A percentile compares a stretch with the other conserved stretches of the same genome.
Conservation (phyloP, 2,888 invertebrate genomes). For the Zhuqinia jingwanae region DNA sequence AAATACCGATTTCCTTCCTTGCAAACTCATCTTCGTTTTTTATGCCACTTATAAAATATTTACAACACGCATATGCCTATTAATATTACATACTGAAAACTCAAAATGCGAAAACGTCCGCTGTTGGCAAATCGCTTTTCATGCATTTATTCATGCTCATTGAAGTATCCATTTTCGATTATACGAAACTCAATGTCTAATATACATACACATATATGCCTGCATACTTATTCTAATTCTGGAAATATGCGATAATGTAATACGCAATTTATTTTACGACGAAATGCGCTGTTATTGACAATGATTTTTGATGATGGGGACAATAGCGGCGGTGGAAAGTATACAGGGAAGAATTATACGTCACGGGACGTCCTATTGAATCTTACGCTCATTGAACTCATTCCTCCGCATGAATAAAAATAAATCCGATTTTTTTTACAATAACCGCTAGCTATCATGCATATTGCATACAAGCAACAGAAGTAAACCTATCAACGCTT, state of each 20-base stretch:
- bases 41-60: too few relatives aligned
- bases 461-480: background rate
- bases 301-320: background rate
- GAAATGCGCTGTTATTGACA: background rate
- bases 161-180: too few relatives aligned
- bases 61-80: too few relatives aligned
- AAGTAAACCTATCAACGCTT: background rate
- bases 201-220: too few relatives aligned
- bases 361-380: constrained; percentile 19
- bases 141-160: too few relatives aligned
- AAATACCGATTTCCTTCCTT: too few relatives aligned
- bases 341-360: background rate
- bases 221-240: too few relatives aligned
- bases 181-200: too few relatives aligned
- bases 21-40: too few relatives aligned
- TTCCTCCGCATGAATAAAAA: constrained; percentile 28
- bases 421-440: background rate
- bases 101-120: too few relatives aligned
- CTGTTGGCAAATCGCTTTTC: too few relatives aligned
- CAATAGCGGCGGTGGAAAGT: background rate
- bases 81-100: too few relatives aligned
- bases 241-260: background rate
- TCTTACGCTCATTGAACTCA: constrained; percentile 29
- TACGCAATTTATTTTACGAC: background rate
- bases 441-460: background rate